Evolutionary conservation across 92 coral and sea anemone species (phyloP).

Genomic region (Muricea muricata): DNA sequence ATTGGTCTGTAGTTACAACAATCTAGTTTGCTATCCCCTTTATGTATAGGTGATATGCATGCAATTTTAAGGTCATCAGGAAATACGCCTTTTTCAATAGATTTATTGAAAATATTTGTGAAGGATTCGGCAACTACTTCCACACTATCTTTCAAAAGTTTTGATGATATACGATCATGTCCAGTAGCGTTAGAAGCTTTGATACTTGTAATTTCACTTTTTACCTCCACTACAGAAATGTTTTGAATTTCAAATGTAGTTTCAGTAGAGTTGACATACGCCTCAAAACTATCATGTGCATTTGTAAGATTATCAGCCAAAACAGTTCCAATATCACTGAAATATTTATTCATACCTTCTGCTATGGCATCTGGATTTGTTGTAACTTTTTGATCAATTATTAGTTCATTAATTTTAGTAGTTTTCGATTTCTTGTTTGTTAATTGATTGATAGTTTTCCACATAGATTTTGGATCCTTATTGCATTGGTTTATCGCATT

Average conservation of each 20-base stretch:
- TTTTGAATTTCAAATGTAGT: neutral
- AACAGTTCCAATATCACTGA: neutral
- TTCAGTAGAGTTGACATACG: neutral
- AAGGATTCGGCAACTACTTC: neutral
- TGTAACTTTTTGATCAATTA: neutral
- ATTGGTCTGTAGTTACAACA: slow-evolving; percentile 47
- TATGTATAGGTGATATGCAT: neutral
- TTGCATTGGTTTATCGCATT: neutral
- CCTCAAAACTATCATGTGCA: neutral
- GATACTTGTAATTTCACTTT: neutral
- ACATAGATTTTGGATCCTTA: neutral
- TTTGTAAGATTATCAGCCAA: neutral
- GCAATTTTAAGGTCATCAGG: slow-evolving; percentile 4
- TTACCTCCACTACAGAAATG: neutral
- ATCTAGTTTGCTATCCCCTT: neutral
- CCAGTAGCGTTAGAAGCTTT: neutral
- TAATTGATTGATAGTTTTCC: neutral
- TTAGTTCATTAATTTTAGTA: neutral
- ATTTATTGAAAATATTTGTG: neutral
- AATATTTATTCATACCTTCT: neutral
- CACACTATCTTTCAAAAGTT: neutral
- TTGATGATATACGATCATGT: slow-evolving; percentile 1
- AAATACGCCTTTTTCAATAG: neutral
- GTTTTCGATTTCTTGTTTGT: neutral
- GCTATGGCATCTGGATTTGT: neutral